Evolutionary conservation across 1,140 invertebrate species (phyloP), one percentile per base, ranked within the genome.

Genomic region (Drosophila novamexicana): DNA sequence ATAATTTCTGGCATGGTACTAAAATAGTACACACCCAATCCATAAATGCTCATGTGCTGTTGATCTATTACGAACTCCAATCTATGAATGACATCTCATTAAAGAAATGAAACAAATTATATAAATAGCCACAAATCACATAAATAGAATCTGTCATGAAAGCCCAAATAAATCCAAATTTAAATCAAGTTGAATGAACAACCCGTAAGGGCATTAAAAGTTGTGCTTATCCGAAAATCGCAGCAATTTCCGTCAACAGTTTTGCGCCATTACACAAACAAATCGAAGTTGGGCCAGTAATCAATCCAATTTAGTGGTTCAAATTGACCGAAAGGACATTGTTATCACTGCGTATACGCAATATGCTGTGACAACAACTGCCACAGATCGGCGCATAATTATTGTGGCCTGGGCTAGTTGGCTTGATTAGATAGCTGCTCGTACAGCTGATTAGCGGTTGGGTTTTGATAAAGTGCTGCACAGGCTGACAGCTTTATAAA

Each of bases 241-340:
- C 18, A 45, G 40, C 29, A 47, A 56, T 56, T 62, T 61, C 39
- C 63, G 16, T n/a, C 7, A 59, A 65, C 61, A 63, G 47, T 54
- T 57, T 63, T 69, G 67, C 58, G 36, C 44, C 70, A 67, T 73
- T 61, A 42, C 37, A 49, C 62, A 68, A 67, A 56, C 59, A 34
- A 36, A 54, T 39, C 10, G 8, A 64, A 12, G 10, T 58, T 66
- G 7, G 12, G 12, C 8, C 45, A 36, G 16, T 39, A 67, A 73
- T 73, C 63, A 67, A 59, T 59, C 22, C 40, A n/a, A 68, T 68
- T 73, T 68, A 47, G 16, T 32, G 52, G 52, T n/a, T 45, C 14
- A 62, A 69, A 44, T 29, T n/a, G 50, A 10, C 7, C 49, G 37
- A 5, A 10, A 7, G 9, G 36, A 6, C 18, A 44, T 49, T 29